Percentiles rank a stretch among this genome's conserved stretches.
Conservation (phyloP, 2,888 invertebrate genomes). For the Eugnorisma glareosa region DNA sequence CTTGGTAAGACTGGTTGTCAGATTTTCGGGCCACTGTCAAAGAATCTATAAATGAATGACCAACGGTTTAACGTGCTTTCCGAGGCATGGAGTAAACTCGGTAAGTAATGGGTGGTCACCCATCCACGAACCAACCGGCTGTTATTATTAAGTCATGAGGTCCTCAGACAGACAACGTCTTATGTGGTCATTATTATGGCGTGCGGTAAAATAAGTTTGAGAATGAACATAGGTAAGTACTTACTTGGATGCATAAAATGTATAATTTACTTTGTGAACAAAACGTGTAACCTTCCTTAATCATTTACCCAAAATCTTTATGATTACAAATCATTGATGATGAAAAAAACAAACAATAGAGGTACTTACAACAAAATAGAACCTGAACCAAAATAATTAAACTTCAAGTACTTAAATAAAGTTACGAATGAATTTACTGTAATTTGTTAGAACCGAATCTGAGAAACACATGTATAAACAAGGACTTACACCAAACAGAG, state of each 20-base stretch:
- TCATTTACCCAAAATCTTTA: background rate
- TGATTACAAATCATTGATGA: background rate
- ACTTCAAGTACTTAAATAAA: background rate
- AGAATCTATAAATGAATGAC: too few relatives aligned
- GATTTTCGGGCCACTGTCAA: too few relatives aligned
- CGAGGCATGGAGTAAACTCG: too few relatives aligned
- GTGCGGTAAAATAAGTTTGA: background rate
- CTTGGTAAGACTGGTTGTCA: too few relatives aligned
- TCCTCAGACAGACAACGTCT: background rate
- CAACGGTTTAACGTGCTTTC: too few relatives aligned
- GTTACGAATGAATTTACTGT: slow-evolving; percentile 15
- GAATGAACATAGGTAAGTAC: background rate
- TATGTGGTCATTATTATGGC: background rate
- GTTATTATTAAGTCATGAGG: too few relatives aligned
- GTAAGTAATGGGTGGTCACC: too few relatives aligned
- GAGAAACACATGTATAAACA: slow-evolving; percentile 29
- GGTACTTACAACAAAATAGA: background rate
- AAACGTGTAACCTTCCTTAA: background rate
- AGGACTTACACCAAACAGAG: slow-evolving; percentile 38
- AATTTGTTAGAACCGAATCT: slow-evolving; percentile 21
- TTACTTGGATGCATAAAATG: background rate
- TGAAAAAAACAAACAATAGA: background rate
- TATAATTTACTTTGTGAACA: background rate
- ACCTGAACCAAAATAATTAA: background rate
- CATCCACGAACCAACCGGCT: too few relatives aligned